These are phyloP conservation scores for Anolis apletophallus DNA, from an alignment of 2,797 vertebrate genomes.

Conservation along the genomic window DNA sequence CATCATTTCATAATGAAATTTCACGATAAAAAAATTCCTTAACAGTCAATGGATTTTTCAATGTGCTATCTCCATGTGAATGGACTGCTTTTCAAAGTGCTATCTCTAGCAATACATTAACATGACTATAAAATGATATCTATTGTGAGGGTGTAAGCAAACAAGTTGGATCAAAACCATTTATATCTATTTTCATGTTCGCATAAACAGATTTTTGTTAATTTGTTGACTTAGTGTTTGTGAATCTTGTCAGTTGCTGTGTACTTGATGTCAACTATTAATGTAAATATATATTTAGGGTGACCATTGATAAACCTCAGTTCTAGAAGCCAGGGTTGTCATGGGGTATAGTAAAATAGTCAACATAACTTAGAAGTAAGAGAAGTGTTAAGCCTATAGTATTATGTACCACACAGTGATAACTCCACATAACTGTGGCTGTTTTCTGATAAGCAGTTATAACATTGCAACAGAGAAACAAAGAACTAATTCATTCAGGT, in stretches of 20 bases:
- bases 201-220: constrained; percentile 60
- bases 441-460: constrained; percentile 17
- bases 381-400: constrained; percentile 46
- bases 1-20: background rate
- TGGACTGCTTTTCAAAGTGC: too few relatives aligned
- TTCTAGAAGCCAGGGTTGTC: constrained; percentile 46
- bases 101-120: background rate
- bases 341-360: constrained; percentile 51
- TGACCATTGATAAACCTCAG: constrained; percentile 60
- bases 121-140: constrained; percentile 4
- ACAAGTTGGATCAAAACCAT: constrained; percentile 49
- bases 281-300: constrained; percentile 63
- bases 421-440: constrained; percentile 35
- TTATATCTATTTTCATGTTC: constrained; percentile 53
- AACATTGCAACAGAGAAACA: background rate
- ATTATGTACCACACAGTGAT: constrained; percentile 38
- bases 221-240: constrained; percentile 61
- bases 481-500: too few relatives aligned
- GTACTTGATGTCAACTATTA: constrained; percentile 42
- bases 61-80: background rate
- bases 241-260: constrained; percentile 51
- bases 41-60: background rate
- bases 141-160: constrained; percentile 40
- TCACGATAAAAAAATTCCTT: too few relatives aligned
- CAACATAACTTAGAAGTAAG: constrained; percentile 56